Evolutionary conservation across 2,113 vertebrate species (phyloP), one percentile per base, ranked within the genome.

Genomic region (Hemicordylus capensis): DNA sequence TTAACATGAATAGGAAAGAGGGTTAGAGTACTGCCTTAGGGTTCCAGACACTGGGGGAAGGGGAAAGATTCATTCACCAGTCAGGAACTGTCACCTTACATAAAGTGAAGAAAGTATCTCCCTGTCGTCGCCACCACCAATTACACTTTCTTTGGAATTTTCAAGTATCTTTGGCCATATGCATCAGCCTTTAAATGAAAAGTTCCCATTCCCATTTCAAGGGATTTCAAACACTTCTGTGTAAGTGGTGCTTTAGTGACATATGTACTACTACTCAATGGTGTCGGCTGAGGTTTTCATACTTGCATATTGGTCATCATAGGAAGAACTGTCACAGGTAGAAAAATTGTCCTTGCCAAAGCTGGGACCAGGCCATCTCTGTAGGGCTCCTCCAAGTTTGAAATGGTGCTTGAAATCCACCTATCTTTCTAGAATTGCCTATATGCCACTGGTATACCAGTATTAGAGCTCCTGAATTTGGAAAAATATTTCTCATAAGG

Each of bases 1-100:
- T 85, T 79, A 79, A 85, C 69, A 83, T 74, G 58, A 61, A 83
- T 63, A 83, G 81, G 81, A 83, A 83, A 83, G 56, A 73, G 42
- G 69, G 81, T 74, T 83, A 74, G 10, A 74, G 69, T 46, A 46
- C 28, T 74, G 69, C 69, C 56, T 74, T 61, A 61, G 19, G 46
- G 44, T 51, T 48, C 61, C 56, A 59, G 69, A 48, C 28, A 48
- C 7, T 31, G 59, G 37, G 8, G 2, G 17, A 8, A 28, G 39
- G 19, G 61, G 56, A 24, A 34, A 37, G 34, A 37, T 83, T 83
- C 46, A 74, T 83, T 73, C 69, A 58, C 66, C 61, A 59, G 66
- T 34, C 19, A 46, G 28, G 39, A 74, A 74, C 56, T 61, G 56
- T 46, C 56, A 63, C 39, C 66, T 44, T 74, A n/a, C 58, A n/a